Evolutionary conservation across 2,888 invertebrate genomes (phyloP).

Genomic region (Acleris emargana): DNA sequence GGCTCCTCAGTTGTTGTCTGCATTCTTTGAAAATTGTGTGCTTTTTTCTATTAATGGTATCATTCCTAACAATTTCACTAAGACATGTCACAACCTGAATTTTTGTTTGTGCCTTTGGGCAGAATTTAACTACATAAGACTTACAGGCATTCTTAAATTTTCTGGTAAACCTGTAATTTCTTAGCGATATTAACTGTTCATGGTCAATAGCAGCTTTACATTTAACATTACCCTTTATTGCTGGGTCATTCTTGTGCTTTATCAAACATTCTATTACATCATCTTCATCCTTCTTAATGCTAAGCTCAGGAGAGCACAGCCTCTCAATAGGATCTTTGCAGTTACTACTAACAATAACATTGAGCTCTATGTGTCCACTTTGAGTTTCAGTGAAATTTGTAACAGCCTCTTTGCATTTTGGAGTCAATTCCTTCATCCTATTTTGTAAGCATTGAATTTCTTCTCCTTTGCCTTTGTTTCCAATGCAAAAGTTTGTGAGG

Average conservation of each 20-base stretch:
- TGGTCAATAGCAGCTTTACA: slow-evolving; percentile 98
- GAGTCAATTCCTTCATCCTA: slow-evolving; percentile 87
- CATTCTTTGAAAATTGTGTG: slow-evolving; percentile 94
- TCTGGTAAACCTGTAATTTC: slow-evolving; percentile 96
- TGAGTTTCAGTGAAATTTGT: slow-evolving; percentile 94
- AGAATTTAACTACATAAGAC: slow-evolving; percentile 88
- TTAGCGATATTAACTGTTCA: slow-evolving; percentile 96
- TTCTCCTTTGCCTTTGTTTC: slow-evolving; percentile 93
- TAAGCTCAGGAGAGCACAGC: slow-evolving; percentile 88
- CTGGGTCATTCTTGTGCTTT: slow-evolving; percentile 93
- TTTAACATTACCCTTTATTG: slow-evolving; percentile 89
- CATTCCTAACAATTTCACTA: slow-evolving; percentile 95
- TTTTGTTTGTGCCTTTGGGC: slow-evolving; percentile 88
- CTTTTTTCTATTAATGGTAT: slow-evolving; percentile 89
- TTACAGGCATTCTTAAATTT: slow-evolving; percentile 98
- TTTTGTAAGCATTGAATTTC: slow-evolving; percentile 97
- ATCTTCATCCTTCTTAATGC: slow-evolving; percentile 89
- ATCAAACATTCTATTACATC: slow-evolving; percentile 98
- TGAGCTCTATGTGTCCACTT: slow-evolving; percentile 94
- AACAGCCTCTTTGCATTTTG: slow-evolving; percentile 90
- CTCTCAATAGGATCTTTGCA: slow-evolving; percentile 91
- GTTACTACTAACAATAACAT: slow-evolving; percentile 92
- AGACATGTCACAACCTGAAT: slow-evolving; percentile 92
- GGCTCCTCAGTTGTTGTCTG: slow-evolving; percentile 94
- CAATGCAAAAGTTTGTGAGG: slow-evolving; percentile 91